A percentile compares a stretch with the other conserved stretches of the same genome.
Evolutionary conservation across 2,888 invertebrate species (phyloP).

Genomic region (Apamea anceps): DNA sequence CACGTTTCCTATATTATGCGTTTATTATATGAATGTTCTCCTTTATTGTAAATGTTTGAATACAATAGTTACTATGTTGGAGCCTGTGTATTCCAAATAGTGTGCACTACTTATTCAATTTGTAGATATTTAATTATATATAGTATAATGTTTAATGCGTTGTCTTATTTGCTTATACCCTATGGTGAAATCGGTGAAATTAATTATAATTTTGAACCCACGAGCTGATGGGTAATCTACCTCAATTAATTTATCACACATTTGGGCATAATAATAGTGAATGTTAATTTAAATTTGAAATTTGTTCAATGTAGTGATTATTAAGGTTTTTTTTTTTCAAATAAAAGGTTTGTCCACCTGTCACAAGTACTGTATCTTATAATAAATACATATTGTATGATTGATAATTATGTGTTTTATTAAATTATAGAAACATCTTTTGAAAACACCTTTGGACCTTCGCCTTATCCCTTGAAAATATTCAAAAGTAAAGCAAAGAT

Average conservation of each 20-base stretch:
- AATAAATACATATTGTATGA: slow-evolving; percentile 90
- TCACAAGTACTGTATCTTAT: slow-evolving; percentile 90
- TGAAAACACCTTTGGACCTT: slow-evolving; percentile 7
- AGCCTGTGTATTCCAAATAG: slow-evolving; percentile 83
- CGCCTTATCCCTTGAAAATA: not conserved
- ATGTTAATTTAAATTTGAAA: slow-evolving; percentile 85
- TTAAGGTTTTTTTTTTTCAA: slow-evolving; percentile 80
- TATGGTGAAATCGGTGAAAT: slow-evolving; percentile 83
- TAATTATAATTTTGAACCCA: slow-evolving; percentile 87
- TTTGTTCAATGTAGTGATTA: slow-evolving; percentile 87
- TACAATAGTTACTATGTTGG: slow-evolving; percentile 81
- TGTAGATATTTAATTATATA: slow-evolving; percentile 91
- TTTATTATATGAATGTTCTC: slow-evolving; percentile 89
- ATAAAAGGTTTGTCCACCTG: slow-evolving; percentile 88
- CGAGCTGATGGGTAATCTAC: slow-evolving; percentile 87
- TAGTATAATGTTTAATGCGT: slow-evolving; percentile 89
- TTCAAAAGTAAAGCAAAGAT: not conserved
- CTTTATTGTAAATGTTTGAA: slow-evolving; percentile 89
- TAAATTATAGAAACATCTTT: slow-evolving; percentile 47
- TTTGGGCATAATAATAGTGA: slow-evolving; percentile 89
- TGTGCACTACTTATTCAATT: slow-evolving; percentile 89
- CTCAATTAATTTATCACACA: slow-evolving; percentile 90
- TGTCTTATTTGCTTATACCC: slow-evolving; percentile 88
- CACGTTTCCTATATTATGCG: slow-evolving; percentile 89
- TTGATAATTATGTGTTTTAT: slow-evolving; percentile 86